Conservation (phyloP, 2,797 vertebrate genomes). For the Apogon talboti region DNA sequence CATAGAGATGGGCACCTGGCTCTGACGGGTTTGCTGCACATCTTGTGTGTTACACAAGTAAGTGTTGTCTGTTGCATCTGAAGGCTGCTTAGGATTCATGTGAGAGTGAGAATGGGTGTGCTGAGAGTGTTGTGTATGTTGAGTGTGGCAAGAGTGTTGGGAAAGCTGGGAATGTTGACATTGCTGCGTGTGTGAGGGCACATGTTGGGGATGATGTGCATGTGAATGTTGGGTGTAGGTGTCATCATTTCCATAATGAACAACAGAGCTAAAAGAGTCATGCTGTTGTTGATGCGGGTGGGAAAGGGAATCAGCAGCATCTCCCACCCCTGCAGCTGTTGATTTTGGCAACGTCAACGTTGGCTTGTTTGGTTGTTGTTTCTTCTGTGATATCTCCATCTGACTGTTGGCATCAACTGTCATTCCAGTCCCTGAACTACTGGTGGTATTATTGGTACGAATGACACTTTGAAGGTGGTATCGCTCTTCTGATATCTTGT, state of each 20-base stretch:
- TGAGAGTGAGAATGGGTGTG: slow-evolving; percentile 74
- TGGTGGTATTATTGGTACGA: slow-evolving; percentile 84
- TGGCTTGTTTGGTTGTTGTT: slow-evolving; percentile 78
- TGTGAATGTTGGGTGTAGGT: slow-evolving; percentile 78
- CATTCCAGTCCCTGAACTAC: slow-evolving; percentile 60
- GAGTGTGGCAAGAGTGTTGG: slow-evolving; percentile 75
- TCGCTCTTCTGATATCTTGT: slow-evolving; percentile 88
- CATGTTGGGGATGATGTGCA: slow-evolving; percentile 76
- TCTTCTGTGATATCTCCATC: slow-evolving; percentile 87
- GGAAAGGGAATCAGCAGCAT: slow-evolving; percentile 67
- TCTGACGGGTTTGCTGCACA: slow-evolving; percentile 75
- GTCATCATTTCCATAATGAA: slow-evolving; percentile 77
- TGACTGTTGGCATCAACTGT: slow-evolving; percentile 81
- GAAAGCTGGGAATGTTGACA: slow-evolving; percentile 79
- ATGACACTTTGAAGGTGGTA: slow-evolving; percentile 93
- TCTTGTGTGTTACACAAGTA: slow-evolving; percentile 83
- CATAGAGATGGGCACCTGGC: slow-evolving; percentile 81
- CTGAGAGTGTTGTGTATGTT: slow-evolving; percentile 78
- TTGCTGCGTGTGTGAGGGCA: slow-evolving; percentile 81
- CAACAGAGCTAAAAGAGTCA: slow-evolving; percentile 75
- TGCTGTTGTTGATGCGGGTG: slow-evolving; percentile 72
- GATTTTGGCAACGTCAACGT: slow-evolving; percentile 78
- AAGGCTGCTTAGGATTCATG: slow-evolving; percentile 84
- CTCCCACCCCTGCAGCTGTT: slow-evolving; percentile 76
- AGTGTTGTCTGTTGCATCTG: slow-evolving; percentile 80